Percentiles rank a stretch among this genome's conserved stretches.
Conservation (phyloP, 1,140 invertebrate genomes). For the Heliconius nattereri region DNA sequence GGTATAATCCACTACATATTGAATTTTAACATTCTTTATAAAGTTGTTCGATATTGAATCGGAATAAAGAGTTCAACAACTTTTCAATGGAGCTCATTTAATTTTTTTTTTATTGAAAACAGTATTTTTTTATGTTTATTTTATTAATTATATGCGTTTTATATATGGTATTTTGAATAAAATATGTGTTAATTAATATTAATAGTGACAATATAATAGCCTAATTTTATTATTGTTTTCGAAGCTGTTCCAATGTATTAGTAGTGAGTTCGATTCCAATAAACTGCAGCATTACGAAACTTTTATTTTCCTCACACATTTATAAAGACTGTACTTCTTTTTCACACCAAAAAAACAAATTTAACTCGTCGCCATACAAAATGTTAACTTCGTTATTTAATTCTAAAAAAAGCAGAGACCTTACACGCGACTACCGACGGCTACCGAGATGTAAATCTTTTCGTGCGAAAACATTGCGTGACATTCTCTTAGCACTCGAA, state of each 20-base stretch:
- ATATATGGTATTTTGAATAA: not conserved
- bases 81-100: not conserved
- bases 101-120: not conserved
- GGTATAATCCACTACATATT: conserved; percentile 4
- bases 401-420: conserved; percentile 3
- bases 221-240: not conserved
- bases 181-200: not conserved
- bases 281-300: too few species aligned
- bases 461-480: conserved; percentile 23
- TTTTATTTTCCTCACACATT: not conserved
- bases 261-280: too few species aligned
- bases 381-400: conserved; percentile 13
- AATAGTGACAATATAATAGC: not conserved
- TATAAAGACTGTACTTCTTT: not conserved
- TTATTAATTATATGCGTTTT: not conserved
- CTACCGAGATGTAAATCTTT: conserved; percentile 27
- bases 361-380: conserved; percentile 9
- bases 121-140: conserved; percentile 1
- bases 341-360: not conserved
- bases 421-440: conserved; percentile 6
- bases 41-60: conserved; percentile 3
- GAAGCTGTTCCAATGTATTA: too few species aligned
- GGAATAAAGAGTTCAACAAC: conserved; percentile 13
- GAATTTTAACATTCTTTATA: conserved; percentile 15
- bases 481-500: conserved; percentile 8